Percentiles rank a stretch among this genome's conserved stretches.
Evolutionary conservation across 1,140 invertebrate genomes (phyloP).

Genomic region (Drosophila oshimai): DNA sequence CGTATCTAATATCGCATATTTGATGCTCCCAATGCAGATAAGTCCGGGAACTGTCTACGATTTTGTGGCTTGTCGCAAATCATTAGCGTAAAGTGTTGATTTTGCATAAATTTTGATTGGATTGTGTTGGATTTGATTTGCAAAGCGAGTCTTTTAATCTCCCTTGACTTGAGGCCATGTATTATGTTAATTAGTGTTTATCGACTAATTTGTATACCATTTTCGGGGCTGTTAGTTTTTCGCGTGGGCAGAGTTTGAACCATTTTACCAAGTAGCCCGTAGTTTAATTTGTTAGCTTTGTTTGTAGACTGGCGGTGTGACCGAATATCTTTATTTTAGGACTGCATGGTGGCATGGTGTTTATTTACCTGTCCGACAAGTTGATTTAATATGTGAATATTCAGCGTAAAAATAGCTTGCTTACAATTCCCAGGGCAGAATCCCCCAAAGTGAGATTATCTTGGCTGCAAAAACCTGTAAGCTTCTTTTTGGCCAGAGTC

Average conservation of each 20-base stretch:
- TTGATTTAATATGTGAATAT: conserved; percentile 29
- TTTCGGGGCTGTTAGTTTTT: conserved; percentile 11
- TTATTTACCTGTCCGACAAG: conserved; percentile 12
- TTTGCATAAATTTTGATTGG: conserved; percentile 68
- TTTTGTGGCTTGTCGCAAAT: conserved; percentile 55
- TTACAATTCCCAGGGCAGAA: neutral
- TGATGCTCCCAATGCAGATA: conserved; percentile 45
- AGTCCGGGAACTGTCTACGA: conserved; percentile 32
- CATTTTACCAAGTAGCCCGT: conserved; percentile 41
- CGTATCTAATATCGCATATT: conserved; percentile 5
- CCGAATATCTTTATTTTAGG: conserved; percentile 33
- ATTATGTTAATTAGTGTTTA: conserved; percentile 27
- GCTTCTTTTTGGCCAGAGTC: neutral
- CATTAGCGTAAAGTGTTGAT: conserved; percentile 70
- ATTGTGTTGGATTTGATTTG: conserved; percentile 42
- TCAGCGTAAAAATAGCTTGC: neutral
- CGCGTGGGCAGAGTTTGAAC: conserved; percentile 41
- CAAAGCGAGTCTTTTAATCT: conserved; percentile 28
- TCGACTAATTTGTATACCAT: conserved; percentile 43
- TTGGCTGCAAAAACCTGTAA: neutral
- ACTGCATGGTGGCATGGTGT: conserved; percentile 5
- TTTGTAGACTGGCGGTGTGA: neutral
- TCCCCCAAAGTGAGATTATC: conserved; percentile 8
- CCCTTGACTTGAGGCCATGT: conserved; percentile 8
- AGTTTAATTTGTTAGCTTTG: conserved; percentile 42